Conservation (phyloP, 1,140 invertebrate genomes). For the Pentalonia nigronervosa region DNA sequence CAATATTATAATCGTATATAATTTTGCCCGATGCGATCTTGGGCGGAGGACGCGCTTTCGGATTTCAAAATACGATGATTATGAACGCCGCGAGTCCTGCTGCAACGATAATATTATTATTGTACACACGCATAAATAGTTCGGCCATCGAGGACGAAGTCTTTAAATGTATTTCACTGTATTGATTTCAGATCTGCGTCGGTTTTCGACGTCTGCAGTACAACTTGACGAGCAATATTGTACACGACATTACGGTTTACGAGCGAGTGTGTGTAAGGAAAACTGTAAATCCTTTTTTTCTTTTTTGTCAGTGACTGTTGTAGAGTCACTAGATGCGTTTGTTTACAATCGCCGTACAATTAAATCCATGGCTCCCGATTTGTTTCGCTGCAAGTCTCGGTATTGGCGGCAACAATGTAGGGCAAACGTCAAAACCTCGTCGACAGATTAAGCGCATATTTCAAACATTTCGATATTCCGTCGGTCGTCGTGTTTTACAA, state of each 20-base stretch:
- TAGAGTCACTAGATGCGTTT: too few relatives aligned
- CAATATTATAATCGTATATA: background rate
- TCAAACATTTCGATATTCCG: background rate
- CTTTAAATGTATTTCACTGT: background rate
- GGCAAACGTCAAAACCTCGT: background rate
- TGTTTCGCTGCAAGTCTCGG: background rate
- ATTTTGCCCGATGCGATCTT: background rate
- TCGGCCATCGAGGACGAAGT: background rate
- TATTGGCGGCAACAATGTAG: background rate
- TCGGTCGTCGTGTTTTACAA: background rate
- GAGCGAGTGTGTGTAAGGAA: background rate
- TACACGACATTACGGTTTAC: background rate
- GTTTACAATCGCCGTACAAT: background rate
- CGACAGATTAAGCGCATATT: background rate
- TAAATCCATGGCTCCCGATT: background rate
- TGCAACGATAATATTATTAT: too few relatives aligned
- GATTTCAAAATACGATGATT: background rate
- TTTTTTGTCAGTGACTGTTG: background rate
- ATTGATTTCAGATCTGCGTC: background rate
- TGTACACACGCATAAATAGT: background rate
- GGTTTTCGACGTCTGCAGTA: background rate
- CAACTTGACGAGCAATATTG: background rate
- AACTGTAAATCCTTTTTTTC: background rate
- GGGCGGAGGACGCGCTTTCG: background rate
- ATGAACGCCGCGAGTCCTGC: background rate